Conservation (phyloP, 2,113 vertebrate genomes). For the Tichodroma muraria region DNA sequence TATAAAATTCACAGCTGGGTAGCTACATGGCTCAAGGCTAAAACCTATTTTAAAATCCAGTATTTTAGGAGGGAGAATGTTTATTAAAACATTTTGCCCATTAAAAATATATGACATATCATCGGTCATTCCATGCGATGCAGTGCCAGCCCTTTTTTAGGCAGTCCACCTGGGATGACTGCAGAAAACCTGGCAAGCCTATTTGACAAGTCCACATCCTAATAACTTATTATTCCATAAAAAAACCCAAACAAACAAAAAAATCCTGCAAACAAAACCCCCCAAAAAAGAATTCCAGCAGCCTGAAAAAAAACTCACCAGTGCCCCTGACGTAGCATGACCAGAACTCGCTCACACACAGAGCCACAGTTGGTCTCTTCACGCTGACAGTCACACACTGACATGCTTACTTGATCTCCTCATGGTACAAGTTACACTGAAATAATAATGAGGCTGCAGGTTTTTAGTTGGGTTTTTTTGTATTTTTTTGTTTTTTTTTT, state of each 20-base stretch:
- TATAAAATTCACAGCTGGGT: constrained; percentile 83
- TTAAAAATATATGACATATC: constrained; percentile 80
- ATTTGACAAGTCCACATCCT: constrained; percentile 43
- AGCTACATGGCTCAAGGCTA: constrained; percentile 82
- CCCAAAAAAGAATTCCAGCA: constrained; percentile 41
- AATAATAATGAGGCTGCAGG: constrained; percentile 58
- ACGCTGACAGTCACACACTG: constrained; percentile 25
- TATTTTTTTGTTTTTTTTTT: not conserved
- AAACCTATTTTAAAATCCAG: constrained; percentile 72
- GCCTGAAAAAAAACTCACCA: constrained; percentile 54
- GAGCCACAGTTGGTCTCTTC: constrained; percentile 13
- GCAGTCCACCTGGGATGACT: constrained; percentile 61
- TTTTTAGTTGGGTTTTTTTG: not conserved
- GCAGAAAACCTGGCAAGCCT: constrained; percentile 66
- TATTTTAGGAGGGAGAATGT: constrained; percentile 71
- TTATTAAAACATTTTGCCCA: constrained; percentile 80
- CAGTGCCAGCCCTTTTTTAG: constrained; percentile 69
- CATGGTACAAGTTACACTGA: constrained; percentile 53
- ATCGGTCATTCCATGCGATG: constrained; percentile 77
- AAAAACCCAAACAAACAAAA: not conserved
- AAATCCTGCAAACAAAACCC: accelerated
- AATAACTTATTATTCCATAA: constrained; percentile 51
- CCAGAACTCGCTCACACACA: constrained; percentile 5
- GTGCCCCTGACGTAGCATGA: not conserved
- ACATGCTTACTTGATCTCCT: constrained; percentile 54